phyloP scores from a whole-genome alignment of 2,113 vertebrate genomes.

The Pseudopipra pipra region DNA sequence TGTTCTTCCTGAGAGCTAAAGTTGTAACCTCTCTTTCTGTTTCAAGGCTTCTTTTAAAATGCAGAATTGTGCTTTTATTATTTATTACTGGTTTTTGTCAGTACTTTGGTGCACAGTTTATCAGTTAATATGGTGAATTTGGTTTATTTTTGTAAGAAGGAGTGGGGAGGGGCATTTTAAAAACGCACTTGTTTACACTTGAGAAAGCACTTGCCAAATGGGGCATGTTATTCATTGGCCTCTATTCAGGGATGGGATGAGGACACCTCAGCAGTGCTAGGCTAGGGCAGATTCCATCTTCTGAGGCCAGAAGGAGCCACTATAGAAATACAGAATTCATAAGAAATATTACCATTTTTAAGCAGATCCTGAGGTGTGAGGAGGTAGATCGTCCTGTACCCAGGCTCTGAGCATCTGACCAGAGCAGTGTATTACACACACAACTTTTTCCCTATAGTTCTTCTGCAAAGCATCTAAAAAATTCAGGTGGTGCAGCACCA shows the following conservation, averaged over 20 bases:
- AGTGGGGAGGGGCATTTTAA: not conserved
- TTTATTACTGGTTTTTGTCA: not conserved
- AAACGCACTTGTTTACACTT: not conserved
- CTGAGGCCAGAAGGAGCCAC: not conserved
- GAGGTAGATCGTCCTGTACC: not conserved
- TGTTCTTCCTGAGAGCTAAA: not conserved
- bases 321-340: not conserved
- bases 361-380: not conserved
- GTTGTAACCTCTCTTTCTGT: not conserved
- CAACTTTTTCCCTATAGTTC: not conserved
- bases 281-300: not conserved
- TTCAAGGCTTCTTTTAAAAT: conserved; percentile 1
- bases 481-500: not conserved
- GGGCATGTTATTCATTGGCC: conserved; percentile 21
- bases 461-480: not conserved
- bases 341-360: not conserved
- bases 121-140: not conserved
- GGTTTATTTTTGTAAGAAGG: conserved; percentile 3
- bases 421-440: not conserved
- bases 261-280: not conserved
- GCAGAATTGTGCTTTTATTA: conserved; percentile 9
- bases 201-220: conserved; percentile 42
- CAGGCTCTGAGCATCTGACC: not conserved
- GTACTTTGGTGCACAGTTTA: not conserved
- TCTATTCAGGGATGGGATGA: not conserved